Base-by-base conservation (phyloP, 2,797 vertebrate species). In the Cossypha polioptera region DNA sequence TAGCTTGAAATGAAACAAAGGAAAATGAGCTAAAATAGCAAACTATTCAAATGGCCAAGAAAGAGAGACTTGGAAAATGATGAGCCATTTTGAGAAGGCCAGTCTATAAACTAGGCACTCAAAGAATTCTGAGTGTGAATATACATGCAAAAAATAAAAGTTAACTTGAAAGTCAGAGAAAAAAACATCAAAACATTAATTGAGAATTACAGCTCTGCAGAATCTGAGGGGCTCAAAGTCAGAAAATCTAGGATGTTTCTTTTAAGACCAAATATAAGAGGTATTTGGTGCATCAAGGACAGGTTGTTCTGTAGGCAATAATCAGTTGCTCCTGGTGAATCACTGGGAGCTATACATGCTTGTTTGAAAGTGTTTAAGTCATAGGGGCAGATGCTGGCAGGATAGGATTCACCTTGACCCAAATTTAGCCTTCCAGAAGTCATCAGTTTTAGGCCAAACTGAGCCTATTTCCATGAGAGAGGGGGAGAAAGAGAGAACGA, bases 1-100 rank as follows among this genome's bases (percentile, higher is more conserved):
- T 66, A 68, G 4, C 48, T 88, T 86, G 55, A 88, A 95, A 76
- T 53, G 28, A 75, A 94, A 91, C 48, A 94, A 90, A 88, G 55
- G 38, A 78, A 88, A 94, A 86, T 45, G 19, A 71, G 21, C 35
- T 76, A 54, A 96, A 94, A 59, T 84, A 47, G 28, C n/a, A 86
- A 33, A 59, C n/a, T 65, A 57, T 89, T 91, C 15, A 67, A 86
- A 88, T 33, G 35, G 24, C 47, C 42, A 63, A 59, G 47, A 57
- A 72, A 38, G 65, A 26, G 24, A 69, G 15, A 40, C 17, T 75
- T 76, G 74, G 55, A 91, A 90, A 73, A 79, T 12, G 0, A 17
- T 20, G 9, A 88, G 7, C 24, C 6, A 19, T 45, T 71, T 83
- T 53, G 50, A 65, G 36, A 91, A 72, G 82, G 36, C 26, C 28